phyloP scores from a whole-genome alignment of 1,140 invertebrate species.

The Drosophila nigromelanica region DNA sequence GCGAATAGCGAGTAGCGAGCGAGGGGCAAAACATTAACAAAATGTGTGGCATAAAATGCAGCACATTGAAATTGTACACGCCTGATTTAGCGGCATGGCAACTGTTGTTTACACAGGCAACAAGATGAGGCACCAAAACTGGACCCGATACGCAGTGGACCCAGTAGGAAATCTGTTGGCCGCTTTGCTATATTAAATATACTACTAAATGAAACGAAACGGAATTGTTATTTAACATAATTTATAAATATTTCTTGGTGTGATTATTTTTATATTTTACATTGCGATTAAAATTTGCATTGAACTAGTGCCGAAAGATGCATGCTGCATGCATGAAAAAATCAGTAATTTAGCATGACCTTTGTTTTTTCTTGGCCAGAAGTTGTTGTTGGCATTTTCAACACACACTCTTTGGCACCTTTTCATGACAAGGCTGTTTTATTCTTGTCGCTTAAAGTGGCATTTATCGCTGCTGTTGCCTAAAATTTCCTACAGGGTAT shows the following conservation, averaged over 20 bases:
- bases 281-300: background rate
- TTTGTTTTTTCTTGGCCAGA: too few species aligned
- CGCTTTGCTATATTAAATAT: too few species aligned
- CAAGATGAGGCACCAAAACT: slow-evolving; percentile 46
- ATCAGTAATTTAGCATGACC: too few species aligned
- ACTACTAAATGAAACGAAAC: too few species aligned
- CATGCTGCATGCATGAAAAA: background rate
- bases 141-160: slow-evolving; percentile 19
- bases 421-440: too few species aligned
- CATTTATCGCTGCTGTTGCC: too few species aligned
- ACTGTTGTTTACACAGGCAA: slow-evolving; percentile 64
- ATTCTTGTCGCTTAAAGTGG: background rate
- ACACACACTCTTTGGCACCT: too few species aligned
- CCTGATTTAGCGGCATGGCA: slow-evolving; percentile 62
- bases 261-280: background rate
- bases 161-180: slow-evolving; percentile 17
- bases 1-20: slow-evolving; percentile 1
- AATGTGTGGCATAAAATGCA: slow-evolving; percentile 62
- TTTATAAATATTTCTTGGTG: too few species aligned
- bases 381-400: too few species aligned
- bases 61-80: slow-evolving; percentile 60
- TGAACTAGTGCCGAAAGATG: background rate
- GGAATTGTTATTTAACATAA: too few species aligned
- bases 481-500: slow-evolving; percentile 13
- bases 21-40: slow-evolving; percentile 33